Evolutionary conservation across 2,888 invertebrate species (phyloP).

Genomic region (Pachycephus smyrnensis): DNA sequence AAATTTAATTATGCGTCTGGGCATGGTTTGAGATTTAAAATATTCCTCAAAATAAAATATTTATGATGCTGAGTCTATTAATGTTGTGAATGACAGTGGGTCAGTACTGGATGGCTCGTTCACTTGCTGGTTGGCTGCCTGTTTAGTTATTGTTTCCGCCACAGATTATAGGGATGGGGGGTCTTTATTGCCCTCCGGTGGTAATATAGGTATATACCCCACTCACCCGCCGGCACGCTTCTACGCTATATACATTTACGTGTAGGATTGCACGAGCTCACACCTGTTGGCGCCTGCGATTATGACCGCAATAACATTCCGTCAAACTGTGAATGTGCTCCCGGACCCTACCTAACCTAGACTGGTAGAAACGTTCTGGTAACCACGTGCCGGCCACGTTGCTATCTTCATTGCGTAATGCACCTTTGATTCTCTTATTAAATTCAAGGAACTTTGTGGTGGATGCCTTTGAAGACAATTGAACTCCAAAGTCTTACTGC

Average conservation of each 20-base stretch:
- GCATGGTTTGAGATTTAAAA: background rate
- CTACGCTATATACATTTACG: conserved; percentile 27
- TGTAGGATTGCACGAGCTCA: conserved; percentile 59
- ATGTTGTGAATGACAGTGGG: conserved; percentile 24
- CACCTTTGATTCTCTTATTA: background rate
- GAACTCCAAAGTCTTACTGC: background rate
- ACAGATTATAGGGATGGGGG: conserved; percentile 52
- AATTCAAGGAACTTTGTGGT: background rate
- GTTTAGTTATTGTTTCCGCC: conserved; percentile 59
- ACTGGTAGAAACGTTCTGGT: conserved; percentile 21
- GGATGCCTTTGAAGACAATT: background rate
- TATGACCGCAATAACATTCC: conserved; percentile 67
- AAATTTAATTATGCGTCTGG: background rate
- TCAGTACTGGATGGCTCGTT: conserved; percentile 14
- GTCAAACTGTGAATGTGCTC: conserved; percentile 58
- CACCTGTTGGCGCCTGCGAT: conserved; percentile 66
- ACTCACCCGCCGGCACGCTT: conserved; percentile 21
- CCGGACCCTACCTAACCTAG: conserved; percentile 30
- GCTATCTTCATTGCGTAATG: background rate
- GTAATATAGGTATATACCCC: conserved; percentile 43
- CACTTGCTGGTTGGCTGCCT: conserved; percentile 31
- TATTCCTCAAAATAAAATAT: too few species aligned
- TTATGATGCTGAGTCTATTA: conserved; percentile 3
- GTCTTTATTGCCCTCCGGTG: conserved; percentile 55
- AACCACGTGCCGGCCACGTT: conserved; percentile 24